These are phyloP conservation scores for Drosophila takahashii DNA, from an alignment of 1,140 invertebrate species.

Conservation along the genomic window DNA sequence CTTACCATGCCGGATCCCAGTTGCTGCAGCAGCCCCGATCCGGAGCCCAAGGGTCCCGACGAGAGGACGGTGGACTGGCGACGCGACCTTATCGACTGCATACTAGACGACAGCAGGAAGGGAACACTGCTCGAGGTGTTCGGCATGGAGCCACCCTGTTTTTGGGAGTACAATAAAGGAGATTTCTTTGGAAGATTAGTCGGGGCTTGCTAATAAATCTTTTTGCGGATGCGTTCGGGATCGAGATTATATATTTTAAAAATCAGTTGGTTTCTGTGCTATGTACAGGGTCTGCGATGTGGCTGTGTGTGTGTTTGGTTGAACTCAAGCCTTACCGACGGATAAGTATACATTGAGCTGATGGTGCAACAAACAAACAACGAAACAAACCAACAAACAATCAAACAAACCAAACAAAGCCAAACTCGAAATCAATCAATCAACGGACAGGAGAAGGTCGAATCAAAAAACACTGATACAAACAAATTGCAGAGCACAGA, in stretches of 20 bases:
- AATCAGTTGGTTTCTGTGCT: constrained; percentile 27
- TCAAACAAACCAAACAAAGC: constrained; percentile 39
- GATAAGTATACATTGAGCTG: constrained; percentile 34
- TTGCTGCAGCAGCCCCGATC: constrained; percentile 91
- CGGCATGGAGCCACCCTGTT: constrained; percentile 93
- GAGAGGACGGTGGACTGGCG: constrained; percentile 89
- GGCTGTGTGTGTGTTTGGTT: constrained; percentile 28
- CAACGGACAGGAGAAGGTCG: constrained; percentile 27
- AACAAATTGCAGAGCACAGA: constrained; percentile 19
- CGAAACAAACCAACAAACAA: constrained; percentile 30
- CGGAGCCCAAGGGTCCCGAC: constrained; percentile 85
- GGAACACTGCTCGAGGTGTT: constrained; percentile 94
- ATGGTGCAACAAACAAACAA: constrained; percentile 55
- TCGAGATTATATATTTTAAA: constrained; percentile 28
- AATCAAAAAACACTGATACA: constrained; percentile 42
- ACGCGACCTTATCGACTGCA: constrained; percentile 92
- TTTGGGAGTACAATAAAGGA: constrained; percentile 84
- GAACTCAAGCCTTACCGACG: constrained; percentile 34
- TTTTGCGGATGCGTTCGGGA: constrained; percentile 34
- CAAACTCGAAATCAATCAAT: constrained; percentile 41
- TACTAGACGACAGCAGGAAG: constrained; percentile 91
- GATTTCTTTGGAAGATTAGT: constrained; percentile 85
- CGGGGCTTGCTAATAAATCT: constrained; percentile 40
- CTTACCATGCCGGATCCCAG: constrained; percentile 95
- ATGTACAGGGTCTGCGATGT: constrained; percentile 56